Evolutionary conservation across 2,888 invertebrate species (phyloP).

Genomic region (Perizoma affinitatum): DNA sequence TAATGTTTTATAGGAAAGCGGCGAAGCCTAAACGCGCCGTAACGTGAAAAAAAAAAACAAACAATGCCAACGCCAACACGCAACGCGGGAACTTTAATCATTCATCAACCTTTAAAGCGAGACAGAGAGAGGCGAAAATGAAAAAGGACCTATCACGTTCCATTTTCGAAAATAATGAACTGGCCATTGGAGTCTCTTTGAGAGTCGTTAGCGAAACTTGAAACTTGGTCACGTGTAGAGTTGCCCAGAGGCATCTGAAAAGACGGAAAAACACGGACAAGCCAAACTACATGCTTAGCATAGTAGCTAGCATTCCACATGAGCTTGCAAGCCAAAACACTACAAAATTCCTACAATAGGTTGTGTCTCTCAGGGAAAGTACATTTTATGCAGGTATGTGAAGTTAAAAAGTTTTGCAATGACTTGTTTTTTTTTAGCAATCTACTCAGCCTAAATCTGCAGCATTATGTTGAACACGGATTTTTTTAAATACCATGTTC

Average conservation of each 20-base stretch:
- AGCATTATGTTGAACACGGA: too few species aligned
- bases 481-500: too few species aligned
- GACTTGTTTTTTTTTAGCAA: too few species aligned
- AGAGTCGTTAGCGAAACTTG: slow-evolving; percentile 68
- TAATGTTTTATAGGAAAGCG: slow-evolving; percentile 22
- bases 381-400: too few species aligned
- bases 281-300: too few species aligned
- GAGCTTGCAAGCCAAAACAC: too few species aligned
- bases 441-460: too few species aligned
- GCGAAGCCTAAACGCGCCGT: slow-evolving; percentile 23
- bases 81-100: slow-evolving; percentile 61
- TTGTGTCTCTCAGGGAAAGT: too few species aligned
- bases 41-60: slow-evolving; percentile 20
- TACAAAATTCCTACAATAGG: too few species aligned
- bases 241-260: not conserved
- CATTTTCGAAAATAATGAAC: slow-evolving; percentile 78
- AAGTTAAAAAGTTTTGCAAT: too few species aligned
- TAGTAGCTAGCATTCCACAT: too few species aligned
- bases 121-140: slow-evolving; percentile 53
- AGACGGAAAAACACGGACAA: slow-evolving; percentile 8
- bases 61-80: slow-evolving; percentile 22
- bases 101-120: slow-evolving; percentile 56
- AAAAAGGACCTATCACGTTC: slow-evolving; percentile 52
- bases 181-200: slow-evolving; percentile 64
- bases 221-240: slow-evolving; percentile 48